Percentiles rank a stretch among this genome's conserved stretches.
Conservation (phyloP, 92 coral and sea anemone species). For the Epizoanthus scotinus region DNA sequence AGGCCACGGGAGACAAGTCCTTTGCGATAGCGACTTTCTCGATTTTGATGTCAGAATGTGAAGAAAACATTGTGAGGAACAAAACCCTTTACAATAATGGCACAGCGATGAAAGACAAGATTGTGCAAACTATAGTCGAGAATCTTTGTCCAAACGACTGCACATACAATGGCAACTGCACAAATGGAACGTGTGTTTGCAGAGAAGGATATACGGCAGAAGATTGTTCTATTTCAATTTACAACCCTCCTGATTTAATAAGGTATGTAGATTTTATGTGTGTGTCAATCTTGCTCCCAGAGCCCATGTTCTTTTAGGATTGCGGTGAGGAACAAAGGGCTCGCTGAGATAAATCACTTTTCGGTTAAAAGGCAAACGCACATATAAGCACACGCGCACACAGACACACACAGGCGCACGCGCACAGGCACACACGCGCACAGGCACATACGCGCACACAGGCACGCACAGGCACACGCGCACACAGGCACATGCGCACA, state of each 20-base stretch:
- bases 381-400: too few relatives aligned
- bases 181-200: slow-evolving; percentile 48
- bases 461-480: too few relatives aligned
- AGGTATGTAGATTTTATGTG: neutral
- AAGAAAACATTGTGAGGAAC: slow-evolving; percentile 13
- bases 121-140: slow-evolving; percentile 13
- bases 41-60: slow-evolving; percentile 5
- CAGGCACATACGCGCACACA: too few relatives aligned
- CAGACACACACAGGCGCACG: too few relatives aligned
- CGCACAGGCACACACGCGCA: too few relatives aligned
- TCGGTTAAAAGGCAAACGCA: too few relatives aligned
- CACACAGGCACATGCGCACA: too few relatives aligned
- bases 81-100: slow-evolving; percentile 3
- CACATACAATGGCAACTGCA: slow-evolving; percentile 47
- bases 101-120: neutral
- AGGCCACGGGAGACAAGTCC: slow-evolving; percentile 24
- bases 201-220: slow-evolving; percentile 38
- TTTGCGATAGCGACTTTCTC: slow-evolving; percentile 18
- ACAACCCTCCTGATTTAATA: slow-evolving; percentile 21
- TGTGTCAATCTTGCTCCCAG: too few relatives aligned
- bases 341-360: too few relatives aligned
- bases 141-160: slow-evolving; percentile 50
- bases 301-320: too few relatives aligned
- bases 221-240: slow-evolving; percentile 47
- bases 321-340: too few relatives aligned